Percentiles rank a stretch among this genome's conserved stretches.
These are phyloP conservation scores for Charadrius vociferus DNA, from an alignment of 2,113 vertebrate genomes.

Conservation along the genomic window DNA sequence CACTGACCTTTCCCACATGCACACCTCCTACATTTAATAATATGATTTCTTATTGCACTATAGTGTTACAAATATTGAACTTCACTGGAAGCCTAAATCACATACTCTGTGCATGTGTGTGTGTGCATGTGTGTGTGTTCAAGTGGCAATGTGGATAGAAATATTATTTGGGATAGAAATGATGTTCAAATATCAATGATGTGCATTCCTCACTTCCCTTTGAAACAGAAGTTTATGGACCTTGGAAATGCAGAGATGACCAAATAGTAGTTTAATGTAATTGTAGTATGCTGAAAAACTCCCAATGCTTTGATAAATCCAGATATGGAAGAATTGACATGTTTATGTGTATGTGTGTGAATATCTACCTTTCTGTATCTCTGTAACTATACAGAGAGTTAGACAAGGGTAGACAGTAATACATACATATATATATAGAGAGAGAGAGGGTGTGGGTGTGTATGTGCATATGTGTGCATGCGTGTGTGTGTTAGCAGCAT, in stretches of 20 bases:
- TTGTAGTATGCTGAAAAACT: constrained; percentile 56
- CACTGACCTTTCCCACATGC: constrained; percentile 84
- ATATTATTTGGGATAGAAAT: constrained; percentile 8
- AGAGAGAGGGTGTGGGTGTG: constrained; percentile 78
- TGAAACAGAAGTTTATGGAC: constrained; percentile 70
- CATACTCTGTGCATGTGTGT: constrained; percentile 26
- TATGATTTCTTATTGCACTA: constrained; percentile 95
- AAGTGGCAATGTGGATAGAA: not conserved
- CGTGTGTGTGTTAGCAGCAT: constrained; percentile 89
- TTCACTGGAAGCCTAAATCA: constrained; percentile 84
- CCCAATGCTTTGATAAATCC: constrained; percentile 69
- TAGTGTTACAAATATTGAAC: constrained; percentile 89
- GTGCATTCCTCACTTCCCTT: constrained; percentile 95
- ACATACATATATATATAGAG: constrained; percentile 71
- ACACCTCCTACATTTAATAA: constrained; percentile 86
- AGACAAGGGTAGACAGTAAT: constrained; percentile 57
- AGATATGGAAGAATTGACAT: constrained; percentile 84
- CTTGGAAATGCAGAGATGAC: constrained; percentile 60
- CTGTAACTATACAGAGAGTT: constrained; percentile 41
- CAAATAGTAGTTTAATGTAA: constrained; percentile 30
- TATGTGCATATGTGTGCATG: constrained; percentile 71
- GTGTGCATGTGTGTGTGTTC: not conserved
- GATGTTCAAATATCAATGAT: constrained; percentile 85
- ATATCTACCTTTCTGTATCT: constrained; percentile 8
- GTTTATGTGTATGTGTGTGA: constrained; percentile 27